Conservation (phyloP, 2,113 vertebrate genomes). For the Climacteris rufus region DNA sequence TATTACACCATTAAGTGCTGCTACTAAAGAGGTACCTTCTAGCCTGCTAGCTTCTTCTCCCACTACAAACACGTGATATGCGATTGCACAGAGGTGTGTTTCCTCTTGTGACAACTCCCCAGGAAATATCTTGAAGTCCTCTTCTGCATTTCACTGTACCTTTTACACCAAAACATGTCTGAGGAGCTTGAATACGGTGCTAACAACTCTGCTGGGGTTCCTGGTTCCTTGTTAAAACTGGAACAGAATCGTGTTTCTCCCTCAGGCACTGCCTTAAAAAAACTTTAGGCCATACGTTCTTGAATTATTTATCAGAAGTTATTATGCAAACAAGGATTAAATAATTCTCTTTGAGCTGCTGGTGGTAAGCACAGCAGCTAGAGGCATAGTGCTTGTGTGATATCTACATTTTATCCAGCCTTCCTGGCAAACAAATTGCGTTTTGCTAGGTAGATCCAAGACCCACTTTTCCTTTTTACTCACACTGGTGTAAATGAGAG, state of each 20-base stretch:
- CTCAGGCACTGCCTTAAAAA: slow-evolving; percentile 58
- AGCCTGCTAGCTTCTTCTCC: slow-evolving; percentile 6
- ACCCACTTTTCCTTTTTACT: not conserved
- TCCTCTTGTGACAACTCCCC: not conserved
- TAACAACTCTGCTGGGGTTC: slow-evolving; percentile 44
- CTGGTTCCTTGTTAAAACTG: slow-evolving; percentile 43
- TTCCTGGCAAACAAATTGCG: slow-evolving; percentile 8
- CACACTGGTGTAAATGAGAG: not conserved
- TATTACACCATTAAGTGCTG: slow-evolving; percentile 9
- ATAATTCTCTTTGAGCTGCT: slow-evolving; percentile 83
- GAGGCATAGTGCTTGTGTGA: slow-evolving; percentile 36
- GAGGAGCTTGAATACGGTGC: not conserved
- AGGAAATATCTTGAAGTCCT: slow-evolving; percentile 3
- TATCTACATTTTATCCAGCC: slow-evolving; percentile 18
- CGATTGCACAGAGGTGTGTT: not conserved
- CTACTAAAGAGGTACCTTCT: not conserved
- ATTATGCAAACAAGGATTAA: slow-evolving; percentile 79
- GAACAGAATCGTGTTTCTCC: slow-evolving; percentile 57
- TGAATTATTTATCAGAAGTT: slow-evolving; percentile 75
- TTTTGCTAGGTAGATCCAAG: slow-evolving; percentile 11
- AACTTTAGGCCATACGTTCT: slow-evolving; percentile 41
- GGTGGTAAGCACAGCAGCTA: slow-evolving; percentile 49
- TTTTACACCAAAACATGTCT: slow-evolving; percentile 33
- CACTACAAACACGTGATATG: not conserved
- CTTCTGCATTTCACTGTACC: not conserved